Evolutionary conservation across 1,140 invertebrate species (phyloP), one percentile per base, ranked within the genome.

Genomic region (Chymomyza costata): DNA sequence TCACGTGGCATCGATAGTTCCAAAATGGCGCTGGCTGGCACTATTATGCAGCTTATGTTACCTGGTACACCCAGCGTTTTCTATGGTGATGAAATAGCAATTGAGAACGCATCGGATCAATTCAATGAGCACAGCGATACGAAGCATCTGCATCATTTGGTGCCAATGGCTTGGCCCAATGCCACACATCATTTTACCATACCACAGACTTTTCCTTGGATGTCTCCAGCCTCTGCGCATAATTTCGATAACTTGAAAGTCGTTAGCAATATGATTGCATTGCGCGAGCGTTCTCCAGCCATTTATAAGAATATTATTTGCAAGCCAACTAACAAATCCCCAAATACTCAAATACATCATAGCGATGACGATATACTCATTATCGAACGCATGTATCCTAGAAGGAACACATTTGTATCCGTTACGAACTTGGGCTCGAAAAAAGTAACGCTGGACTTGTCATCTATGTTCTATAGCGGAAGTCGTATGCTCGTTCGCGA

Each of bases 61-160:
- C 93, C 94, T 1, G 94, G 94, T 3, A 93, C 93, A 6, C 89
- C 92, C 0, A 93, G 88, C 60, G 90, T 95, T 61, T 93, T 94
- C 81, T 94, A 95, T 80, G 93, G 93, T 3, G 93, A 95, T 83
- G 93, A 94, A 87, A 89, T 94, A 54, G 89, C 89, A 11, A 84
- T 90, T 28, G 58, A 87, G 30, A 81, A 89, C 88, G 63, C 86
- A 14, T 59, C 82, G 7, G 87, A 89, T 56, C 84, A 87, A 15
- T 84, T 88, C 30, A 85, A 86, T 28, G 90, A 92, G 81, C 88
- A 89, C 48, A 86, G 87, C 49, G 90, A 93, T 66, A 86, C 91
- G 3, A 84, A 87, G 32, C 88, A 91, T 71, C 68, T 91, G 19
- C 89, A 91, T 56, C 91, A 93, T 69, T 83, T 93, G 17, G 86